Evolutionary conservation across 1,140 invertebrate species (phyloP).

Genomic region (Harlomillsia oculata): DNA sequence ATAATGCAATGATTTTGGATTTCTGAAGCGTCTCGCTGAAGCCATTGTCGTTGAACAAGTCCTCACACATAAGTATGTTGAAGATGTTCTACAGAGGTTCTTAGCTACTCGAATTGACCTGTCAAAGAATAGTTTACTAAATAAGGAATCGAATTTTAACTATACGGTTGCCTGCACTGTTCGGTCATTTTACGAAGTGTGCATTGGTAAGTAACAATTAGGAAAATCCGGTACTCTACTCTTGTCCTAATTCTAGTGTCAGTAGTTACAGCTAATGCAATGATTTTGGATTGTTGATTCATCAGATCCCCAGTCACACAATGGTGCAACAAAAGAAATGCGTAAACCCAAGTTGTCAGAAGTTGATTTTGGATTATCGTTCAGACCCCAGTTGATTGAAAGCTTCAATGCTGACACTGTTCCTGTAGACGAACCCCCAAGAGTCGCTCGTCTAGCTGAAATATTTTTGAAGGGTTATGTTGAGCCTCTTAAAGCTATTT

Average conservation of each 20-base stretch:
- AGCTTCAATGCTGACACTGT: slow-evolving; percentile 17
- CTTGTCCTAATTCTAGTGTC: too few species aligned
- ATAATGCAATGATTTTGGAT: too few species aligned
- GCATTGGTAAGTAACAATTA: slow-evolving; percentile 26
- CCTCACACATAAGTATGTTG: slow-evolving; percentile 3
- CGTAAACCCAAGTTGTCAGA: slow-evolving; percentile 15
- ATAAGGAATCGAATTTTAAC: neutral
- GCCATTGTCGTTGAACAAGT: slow-evolving; percentile 22
- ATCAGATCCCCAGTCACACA: slow-evolving; percentile 32
- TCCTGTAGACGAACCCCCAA: slow-evolving; percentile 23
- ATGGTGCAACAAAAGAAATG: slow-evolving; percentile 18
- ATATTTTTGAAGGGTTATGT: slow-evolving; percentile 22
- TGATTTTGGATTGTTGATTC: too few species aligned
- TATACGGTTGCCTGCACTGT: slow-evolving; percentile 16
- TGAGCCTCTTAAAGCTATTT: slow-evolving; percentile 12
- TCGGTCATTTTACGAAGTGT: slow-evolving; percentile 17
- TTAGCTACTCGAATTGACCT: slow-evolving; percentile 12
- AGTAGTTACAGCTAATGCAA: too few species aligned
- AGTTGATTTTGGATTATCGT: slow-evolving; percentile 11
- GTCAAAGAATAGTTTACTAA: slow-evolving; percentile 1
- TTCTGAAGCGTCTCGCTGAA: slow-evolving; percentile 26
- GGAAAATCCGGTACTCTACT: too few species aligned
- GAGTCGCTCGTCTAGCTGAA: slow-evolving; percentile 16
- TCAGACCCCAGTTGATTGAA: slow-evolving; percentile 10
- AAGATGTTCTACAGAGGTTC: slow-evolving; percentile 11